Evolutionary conservation across 23 tunicate genomes (phyloP).

Genomic region (Trididemnum clinides): DNA sequence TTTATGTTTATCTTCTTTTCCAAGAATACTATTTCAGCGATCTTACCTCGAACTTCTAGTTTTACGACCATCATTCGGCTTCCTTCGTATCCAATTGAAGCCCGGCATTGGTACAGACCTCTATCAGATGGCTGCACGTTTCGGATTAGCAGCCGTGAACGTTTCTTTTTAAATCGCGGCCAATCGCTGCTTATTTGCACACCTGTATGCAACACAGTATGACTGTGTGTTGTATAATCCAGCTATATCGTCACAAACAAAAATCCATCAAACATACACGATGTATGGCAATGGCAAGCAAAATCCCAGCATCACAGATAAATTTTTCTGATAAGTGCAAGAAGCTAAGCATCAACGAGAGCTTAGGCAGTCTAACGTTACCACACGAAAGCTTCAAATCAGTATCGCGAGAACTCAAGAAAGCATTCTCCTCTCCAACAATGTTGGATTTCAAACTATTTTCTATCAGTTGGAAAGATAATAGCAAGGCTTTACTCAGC

Average conservation of each 20-base stretch:
- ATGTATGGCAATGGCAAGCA: no score
- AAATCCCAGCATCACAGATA: no score
- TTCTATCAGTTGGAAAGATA: no score
- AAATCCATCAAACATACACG: not conserved
- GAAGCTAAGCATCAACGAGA: not conserved
- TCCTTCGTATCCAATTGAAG: not conserved
- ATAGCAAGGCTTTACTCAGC: no score
- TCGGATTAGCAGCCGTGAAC: not conserved
- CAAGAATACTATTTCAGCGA: no score
- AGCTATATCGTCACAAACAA: not conserved
- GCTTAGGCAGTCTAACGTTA: not conserved
- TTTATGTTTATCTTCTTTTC: no score
- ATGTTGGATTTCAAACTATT: no score
- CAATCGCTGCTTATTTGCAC: conserved; percentile 3
- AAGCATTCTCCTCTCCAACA: no score
- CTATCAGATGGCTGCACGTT: conserved; percentile 17
- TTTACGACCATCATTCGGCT: not conserved
- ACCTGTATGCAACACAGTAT: not conserved
- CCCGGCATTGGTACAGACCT: conserved; percentile 35
- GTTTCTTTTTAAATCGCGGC: not conserved
- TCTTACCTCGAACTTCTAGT: not conserved
- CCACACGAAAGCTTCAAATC: no score
- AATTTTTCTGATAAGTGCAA: not conserved
- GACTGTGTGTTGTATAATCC: not conserved
- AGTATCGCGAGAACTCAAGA: no score